Base-by-base conservation (phyloP, 2,888 invertebrate species). In the Alviniconcha strummeri region DNA sequence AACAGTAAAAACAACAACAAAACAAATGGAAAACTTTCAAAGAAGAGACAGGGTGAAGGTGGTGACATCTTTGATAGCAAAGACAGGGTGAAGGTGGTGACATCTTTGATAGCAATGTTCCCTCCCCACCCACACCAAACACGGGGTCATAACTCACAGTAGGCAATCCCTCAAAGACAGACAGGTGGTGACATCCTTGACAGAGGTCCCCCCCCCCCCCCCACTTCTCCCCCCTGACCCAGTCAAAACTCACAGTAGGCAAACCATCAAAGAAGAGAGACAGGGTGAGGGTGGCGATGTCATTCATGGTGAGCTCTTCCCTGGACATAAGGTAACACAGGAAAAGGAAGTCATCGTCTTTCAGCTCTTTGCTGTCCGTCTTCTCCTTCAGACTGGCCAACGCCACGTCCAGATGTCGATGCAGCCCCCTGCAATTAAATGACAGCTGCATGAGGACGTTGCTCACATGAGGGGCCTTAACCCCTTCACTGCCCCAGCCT, bases 11-110 rank as follows among this genome's bases (percentile, higher is more conserved):
- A 36, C 36, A 36, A 36, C 36, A 36, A 36, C 36, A 36, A 36
- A 36, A 98, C 97, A 90, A 97, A 97, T 89, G 96, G 96, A 75
- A 97, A 96, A n/a, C 97, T 97, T 60, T 97, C 97, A 11, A 96
- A 94, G 91, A 97, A 96, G 92, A 97, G 97, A 97, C 6, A 97
- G 93, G 0, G 96, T 96, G 6, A 97, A 95, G 69, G 96, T 95
- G n/a, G n/a, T n/a, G n/a, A n/a, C n/a, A n/a, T n/a, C n/a, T n/a
- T n/a, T n/a, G n/a, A n/a, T n/a, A n/a, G n/a, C n/a, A n/a, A n/a
- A 97, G 97, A 97, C 6, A 97, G 93, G 0, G 96, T 96, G 6
- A 97, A 95, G 69, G 96, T 95, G n/a, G 95, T 95, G 0, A 96
- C 96, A 89, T 95, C 95, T 36, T 94, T 92, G 82, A 92, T 89